Conservation (phyloP, 2,888 invertebrate genomes). For the Diloba caeruleocephala region DNA sequence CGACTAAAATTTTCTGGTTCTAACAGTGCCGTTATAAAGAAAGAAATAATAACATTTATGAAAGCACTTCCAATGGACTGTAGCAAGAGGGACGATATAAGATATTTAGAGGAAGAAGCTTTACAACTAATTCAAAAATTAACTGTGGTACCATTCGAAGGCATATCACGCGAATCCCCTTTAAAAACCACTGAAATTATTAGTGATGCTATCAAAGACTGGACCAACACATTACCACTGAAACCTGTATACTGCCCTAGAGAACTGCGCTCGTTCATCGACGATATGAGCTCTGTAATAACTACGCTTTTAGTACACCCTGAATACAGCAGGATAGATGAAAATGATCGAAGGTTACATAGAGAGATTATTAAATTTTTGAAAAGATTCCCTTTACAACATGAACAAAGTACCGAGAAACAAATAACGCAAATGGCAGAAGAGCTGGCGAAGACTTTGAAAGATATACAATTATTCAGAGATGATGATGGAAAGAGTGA, state of each 20-base stretch:
- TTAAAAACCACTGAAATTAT: constrained; percentile 5
- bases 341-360: constrained; percentile 8
- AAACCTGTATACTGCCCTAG: constrained; percentile 9
- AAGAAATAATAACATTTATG: constrained; percentile 35
- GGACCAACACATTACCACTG: constrained; percentile 28
- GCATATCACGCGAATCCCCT: background rate
- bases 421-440: constrained; percentile 18
- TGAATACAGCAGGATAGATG: constrained; percentile 1
- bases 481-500: background rate
- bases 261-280: constrained; percentile 18
- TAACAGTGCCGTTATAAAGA: constrained; percentile 22
- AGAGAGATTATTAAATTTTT: constrained; percentile 31
- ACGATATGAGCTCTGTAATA: constrained; percentile 32
- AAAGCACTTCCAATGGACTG: constrained; percentile 33
- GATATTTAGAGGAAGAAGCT: constrained; percentile 18
- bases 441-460: constrained; percentile 20
- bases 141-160: background rate
- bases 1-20: constrained; percentile 11
- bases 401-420: constrained; percentile 19
- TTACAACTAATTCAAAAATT: constrained; percentile 16
- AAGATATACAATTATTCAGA: constrained; percentile 3
- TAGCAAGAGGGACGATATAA: constrained; percentile 8
- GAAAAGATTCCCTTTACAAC: constrained; percentile 17
- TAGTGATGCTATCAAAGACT: constrained; percentile 22
- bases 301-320: constrained; percentile 10